Percentiles rank a stretch among this genome's conserved stretches.
phyloP scores from a whole-genome alignment of 2,888 invertebrate species.

The Sturmia bella region DNA sequence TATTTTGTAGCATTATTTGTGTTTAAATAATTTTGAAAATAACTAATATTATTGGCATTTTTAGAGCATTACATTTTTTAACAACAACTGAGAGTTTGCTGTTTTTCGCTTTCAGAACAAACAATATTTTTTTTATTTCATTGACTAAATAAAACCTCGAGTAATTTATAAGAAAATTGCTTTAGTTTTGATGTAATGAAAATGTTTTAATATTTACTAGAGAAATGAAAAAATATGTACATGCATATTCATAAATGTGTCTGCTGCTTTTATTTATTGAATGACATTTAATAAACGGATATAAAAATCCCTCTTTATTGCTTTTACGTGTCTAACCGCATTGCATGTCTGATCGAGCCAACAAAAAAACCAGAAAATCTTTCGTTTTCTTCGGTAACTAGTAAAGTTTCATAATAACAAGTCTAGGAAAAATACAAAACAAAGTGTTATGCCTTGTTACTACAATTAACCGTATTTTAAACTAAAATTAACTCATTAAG shows the following conservation, averaged over 20 bases:
- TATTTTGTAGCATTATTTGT: not conserved
- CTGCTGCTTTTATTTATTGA: not conserved
- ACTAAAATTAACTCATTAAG: constrained; percentile 45
- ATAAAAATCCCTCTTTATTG: not conserved
- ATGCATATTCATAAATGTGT: too few species aligned
- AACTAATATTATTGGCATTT: constrained; percentile 62
- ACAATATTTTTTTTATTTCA: constrained; percentile 32
- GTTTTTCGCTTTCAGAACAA: constrained; percentile 25
- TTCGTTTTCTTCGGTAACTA: not conserved
- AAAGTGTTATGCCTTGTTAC: constrained; percentile 33
- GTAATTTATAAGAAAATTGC: constrained; percentile 40
- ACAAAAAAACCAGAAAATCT: constrained; percentile 24
- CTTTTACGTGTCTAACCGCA: not conserved
- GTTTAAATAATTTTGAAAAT: constrained; percentile 29
- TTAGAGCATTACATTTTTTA: constrained; percentile 56
- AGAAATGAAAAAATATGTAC: not conserved
- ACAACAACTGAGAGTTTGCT: not conserved
- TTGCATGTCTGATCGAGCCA: constrained; percentile 6
- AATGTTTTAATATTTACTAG: not conserved
- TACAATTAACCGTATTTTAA: constrained; percentile 46
- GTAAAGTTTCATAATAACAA: constrained; percentile 37
- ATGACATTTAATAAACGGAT: constrained; percentile 13
- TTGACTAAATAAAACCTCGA: constrained; percentile 62
- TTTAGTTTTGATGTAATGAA: not conserved
- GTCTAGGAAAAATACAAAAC: constrained; percentile 6